phyloP scores from a whole-genome alignment of 2,113 vertebrate genomes.

The Sarotherodon lohbergeri region DNA sequence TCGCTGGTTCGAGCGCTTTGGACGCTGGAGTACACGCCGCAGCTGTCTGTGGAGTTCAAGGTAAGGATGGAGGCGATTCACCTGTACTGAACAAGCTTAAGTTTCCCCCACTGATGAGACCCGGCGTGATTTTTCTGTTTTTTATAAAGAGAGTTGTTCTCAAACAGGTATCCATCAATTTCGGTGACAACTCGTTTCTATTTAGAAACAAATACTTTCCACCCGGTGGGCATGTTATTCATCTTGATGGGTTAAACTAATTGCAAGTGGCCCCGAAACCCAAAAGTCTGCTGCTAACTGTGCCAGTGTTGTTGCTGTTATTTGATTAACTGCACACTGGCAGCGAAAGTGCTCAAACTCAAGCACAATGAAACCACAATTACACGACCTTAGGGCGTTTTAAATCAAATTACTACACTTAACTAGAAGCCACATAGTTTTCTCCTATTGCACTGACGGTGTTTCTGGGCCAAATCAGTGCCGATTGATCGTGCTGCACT shows the following conservation, averaged over 20 bases:
- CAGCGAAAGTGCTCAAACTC: neutral
- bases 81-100: neutral
- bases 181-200: neutral
- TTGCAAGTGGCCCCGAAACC: neutral
- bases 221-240: neutral
- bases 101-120: neutral
- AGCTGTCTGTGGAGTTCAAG: slow-evolving; percentile 92
- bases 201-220: neutral
- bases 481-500: neutral
- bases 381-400: neutral
- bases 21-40: slow-evolving; percentile 89
- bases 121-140: neutral
- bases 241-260: neutral
- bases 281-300: neutral
- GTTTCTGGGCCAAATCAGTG: neutral
- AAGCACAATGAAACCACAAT: neutral
- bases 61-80: slow-evolving; percentile 61
- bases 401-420: neutral
- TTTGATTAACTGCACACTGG: neutral
- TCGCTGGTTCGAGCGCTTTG: slow-evolving; percentile 87
- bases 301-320: neutral
- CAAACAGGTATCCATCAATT: neutral
- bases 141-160: neutral
- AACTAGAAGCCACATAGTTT: neutral
- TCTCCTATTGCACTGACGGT: neutral